These are phyloP conservation scores for Parus major DNA, from an alignment of 2,113 vertebrate species.

Conservation along the genomic window DNA sequence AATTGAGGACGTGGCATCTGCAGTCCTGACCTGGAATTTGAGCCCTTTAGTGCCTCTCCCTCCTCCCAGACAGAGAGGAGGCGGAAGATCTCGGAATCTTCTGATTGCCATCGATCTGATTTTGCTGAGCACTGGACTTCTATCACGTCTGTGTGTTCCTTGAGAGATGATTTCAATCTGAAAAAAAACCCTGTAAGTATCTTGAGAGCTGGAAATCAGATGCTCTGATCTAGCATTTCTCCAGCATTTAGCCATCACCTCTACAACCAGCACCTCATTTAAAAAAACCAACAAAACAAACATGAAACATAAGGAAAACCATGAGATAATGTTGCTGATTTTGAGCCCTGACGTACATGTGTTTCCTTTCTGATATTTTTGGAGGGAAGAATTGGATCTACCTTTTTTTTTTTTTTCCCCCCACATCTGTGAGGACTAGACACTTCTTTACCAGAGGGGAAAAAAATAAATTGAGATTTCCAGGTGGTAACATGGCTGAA, in stretches of 20 bases:
- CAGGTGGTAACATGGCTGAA: not conserved
- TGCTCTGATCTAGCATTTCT: not conserved
- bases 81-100: rapidly evolving
- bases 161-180: not conserved
- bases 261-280: not conserved
- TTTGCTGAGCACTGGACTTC: not conserved
- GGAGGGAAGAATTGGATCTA: not conserved
- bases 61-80: not conserved
- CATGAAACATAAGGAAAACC: not conserved
- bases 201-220: not conserved
- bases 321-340: not conserved
- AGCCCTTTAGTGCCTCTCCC: not conserved
- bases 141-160: not conserved
- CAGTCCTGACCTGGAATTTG: not conserved
- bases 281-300: not conserved
- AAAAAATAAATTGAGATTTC: not conserved
- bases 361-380: not conserved
- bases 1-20: rapidly evolving
- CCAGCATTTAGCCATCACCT: not conserved
- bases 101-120: not conserved
- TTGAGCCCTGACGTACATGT: not conserved
- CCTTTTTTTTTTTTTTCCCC: no score
- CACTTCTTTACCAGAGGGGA: not conserved
- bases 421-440: not conserved
- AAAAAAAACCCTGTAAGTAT: not conserved